Base-by-base conservation (phyloP, 2,888 invertebrate species). In the Tethea ocularis region DNA sequence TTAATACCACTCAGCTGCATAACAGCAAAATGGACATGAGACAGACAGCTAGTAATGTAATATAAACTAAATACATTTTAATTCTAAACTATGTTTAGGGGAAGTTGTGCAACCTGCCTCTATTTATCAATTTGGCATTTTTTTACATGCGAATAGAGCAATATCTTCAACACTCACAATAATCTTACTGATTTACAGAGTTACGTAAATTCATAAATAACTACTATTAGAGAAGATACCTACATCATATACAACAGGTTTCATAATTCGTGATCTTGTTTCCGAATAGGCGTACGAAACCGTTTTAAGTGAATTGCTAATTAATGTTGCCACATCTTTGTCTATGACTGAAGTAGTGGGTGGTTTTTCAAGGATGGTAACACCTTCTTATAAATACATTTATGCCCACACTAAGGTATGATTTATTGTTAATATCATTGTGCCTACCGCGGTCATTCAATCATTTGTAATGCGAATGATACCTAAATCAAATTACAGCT, bases 221-320 rank as follows among this genome's bases (percentile, higher is more conserved):
- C 10, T 10, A 20, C 46, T 46, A 46, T 46, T 20, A 46, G 10
- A 20, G 46, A 46, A 20, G 46, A 8, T 46, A 20, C 0, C 1
- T n/a, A 0, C 3, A 41, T 41, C 41, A 46, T 2, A 20, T 41
- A 3, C 15, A 15, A 5, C 41, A 17, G 7, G 41, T 46, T 46
- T 46, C 46, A 20, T 46, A 46, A 46, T 3, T 46, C 20, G 10
- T 20, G 46, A 46, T 46, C 46, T 46, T 46, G 20, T 46, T 46
- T 46, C 46, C 8, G 10, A 46, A 46, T 46, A 46, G 46, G 46
- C 46, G 46, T 46, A 20, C 46, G 46, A 46, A 46, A 46, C 46
- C 20, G 20, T 46, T 46, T 46, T 15, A n/a, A 46, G n/a, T 46
- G 46, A 46, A 46, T 46, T 10, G 46, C 20, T 46, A 46, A 46